A percentile compares a stretch with the other conserved stretches of the same genome.
phyloP scores from a whole-genome alignment of 2,797 vertebrate species.

The Hylomyscus alleni region DNA sequence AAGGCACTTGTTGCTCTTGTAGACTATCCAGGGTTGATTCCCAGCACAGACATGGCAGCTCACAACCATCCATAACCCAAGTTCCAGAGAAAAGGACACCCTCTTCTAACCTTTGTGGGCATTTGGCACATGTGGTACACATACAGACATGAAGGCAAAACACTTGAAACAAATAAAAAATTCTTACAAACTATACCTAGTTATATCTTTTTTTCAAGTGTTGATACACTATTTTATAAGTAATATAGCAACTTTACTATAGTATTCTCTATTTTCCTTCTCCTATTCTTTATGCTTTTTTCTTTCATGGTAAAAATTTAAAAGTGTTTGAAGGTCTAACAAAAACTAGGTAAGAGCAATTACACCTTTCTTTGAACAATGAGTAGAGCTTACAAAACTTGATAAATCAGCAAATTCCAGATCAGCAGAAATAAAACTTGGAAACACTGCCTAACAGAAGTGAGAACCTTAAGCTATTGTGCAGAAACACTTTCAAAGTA shows the following conservation, averaged over 20 bases:
- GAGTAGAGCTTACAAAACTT: background rate
- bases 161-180: background rate
- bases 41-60: background rate
- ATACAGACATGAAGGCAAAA: background rate
- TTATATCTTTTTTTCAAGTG: background rate
- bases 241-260: background rate
- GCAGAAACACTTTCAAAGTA: conserved; percentile 34
- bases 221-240: background rate
- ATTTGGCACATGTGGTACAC: background rate
- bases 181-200: background rate
- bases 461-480: conserved; percentile 37
- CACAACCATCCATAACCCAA: background rate
- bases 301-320: conserved; percentile 38
- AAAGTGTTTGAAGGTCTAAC: conserved; percentile 31
- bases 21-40: background rate
- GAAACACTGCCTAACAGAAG: conserved; percentile 29
- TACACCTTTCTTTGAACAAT: conserved; percentile 45
- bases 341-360: background rate
- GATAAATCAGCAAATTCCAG: conserved; percentile 25
- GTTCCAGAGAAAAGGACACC: background rate
- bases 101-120: background rate
- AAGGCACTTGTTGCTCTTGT: background rate
- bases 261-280: background rate
- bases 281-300: background rate
- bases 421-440: conserved; percentile 43